A percentile compares a stretch with the other conserved stretches of the same genome.
phyloP scores from a whole-genome alignment of 2,113 vertebrate species.

The Cololabis saira region DNA sequence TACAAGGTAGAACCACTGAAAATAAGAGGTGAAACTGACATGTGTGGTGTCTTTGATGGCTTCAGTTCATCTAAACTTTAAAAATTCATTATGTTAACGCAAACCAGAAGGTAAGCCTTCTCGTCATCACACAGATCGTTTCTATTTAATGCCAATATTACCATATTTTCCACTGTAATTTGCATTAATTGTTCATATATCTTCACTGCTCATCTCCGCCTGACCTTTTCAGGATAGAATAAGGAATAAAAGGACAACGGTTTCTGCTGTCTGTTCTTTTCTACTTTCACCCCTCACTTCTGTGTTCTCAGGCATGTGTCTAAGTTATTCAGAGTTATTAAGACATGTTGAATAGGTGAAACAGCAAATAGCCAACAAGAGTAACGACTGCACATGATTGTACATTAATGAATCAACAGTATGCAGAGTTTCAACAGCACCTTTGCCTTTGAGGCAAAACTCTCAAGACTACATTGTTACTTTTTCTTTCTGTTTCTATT shows the following conservation, averaged over 20 bases:
- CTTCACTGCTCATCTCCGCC: conserved; percentile 26
- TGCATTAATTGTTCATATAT: conserved; percentile 29
- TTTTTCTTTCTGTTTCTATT: not conserved
- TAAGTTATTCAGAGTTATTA: not conserved
- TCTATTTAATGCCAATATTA: conserved; percentile 45
- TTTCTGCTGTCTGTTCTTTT: conserved; percentile 25
- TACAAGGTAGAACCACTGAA: not conserved
- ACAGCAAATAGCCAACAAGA: not conserved
- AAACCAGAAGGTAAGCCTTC: not conserved
- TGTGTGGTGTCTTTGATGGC: not conserved
- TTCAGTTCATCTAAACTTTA: conserved; percentile 7
- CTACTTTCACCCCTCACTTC: conserved; percentile 17
- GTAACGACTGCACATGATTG: not conserved
- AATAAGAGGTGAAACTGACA: not conserved
- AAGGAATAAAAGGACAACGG: conserved; percentile 2
- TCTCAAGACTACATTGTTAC: conserved; percentile 9
- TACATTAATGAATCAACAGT: not conserved
- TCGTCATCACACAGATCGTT: conserved; percentile 12
- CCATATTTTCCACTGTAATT: conserved; percentile 37
- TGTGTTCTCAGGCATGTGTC: conserved; percentile 1
- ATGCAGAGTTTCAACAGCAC: not conserved
- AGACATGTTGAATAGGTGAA: not conserved
- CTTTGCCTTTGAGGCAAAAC: conserved; percentile 7
- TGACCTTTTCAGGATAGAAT: conserved; percentile 61
- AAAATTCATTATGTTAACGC: not conserved